Percentiles rank a stretch among this genome's conserved stretches.
These are phyloP conservation scores for Horisme vitalbata DNA, from an alignment of 2,888 invertebrate species.

Conservation along the genomic window DNA sequence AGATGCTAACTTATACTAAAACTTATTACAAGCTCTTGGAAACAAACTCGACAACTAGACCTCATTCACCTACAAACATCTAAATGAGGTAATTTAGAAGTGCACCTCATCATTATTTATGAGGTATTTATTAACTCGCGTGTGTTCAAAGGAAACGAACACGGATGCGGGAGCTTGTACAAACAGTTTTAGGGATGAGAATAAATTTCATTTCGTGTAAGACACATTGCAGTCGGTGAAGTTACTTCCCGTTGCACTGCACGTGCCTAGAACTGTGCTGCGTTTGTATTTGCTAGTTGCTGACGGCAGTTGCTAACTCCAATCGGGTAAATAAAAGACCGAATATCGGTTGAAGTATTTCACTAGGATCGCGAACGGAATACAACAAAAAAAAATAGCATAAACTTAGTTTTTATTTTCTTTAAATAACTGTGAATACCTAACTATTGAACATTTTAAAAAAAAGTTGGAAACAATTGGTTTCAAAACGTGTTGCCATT, in stretches of 20 bases:
- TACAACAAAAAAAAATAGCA: too few relatives aligned
- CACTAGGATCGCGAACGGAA: too few relatives aligned
- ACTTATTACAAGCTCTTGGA: background rate
- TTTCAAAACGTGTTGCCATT: too few relatives aligned
- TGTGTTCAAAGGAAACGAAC: constrained; percentile 14
- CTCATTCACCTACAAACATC: background rate
- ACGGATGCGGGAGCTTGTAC: constrained; percentile 17
- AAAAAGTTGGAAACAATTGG: too few relatives aligned
- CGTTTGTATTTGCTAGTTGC: constrained; percentile 21
- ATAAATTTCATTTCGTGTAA: constrained; percentile 53
- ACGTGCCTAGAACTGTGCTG: constrained; percentile 41
- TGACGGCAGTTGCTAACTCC: constrained; percentile 1
- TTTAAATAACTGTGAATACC: too few relatives aligned
- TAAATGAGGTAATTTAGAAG: background rate
- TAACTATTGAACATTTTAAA: too few relatives aligned
- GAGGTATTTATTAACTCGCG: constrained; percentile 16
- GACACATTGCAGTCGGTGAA: constrained; percentile 54
- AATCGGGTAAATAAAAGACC: too few relatives aligned
- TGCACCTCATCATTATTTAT: constrained; percentile 19
- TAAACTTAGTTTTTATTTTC: too few relatives aligned
- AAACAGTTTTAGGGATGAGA: constrained; percentile 44
- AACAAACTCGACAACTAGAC: background rate
- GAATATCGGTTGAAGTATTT: too few relatives aligned
- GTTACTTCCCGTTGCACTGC: constrained; percentile 47
- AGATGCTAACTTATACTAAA: too few relatives aligned